A percentile compares a stretch with the other conserved stretches of the same genome.
phyloP scores from a whole-genome alignment of 2,888 invertebrate species.

The Linnaemya tessellans region DNA sequence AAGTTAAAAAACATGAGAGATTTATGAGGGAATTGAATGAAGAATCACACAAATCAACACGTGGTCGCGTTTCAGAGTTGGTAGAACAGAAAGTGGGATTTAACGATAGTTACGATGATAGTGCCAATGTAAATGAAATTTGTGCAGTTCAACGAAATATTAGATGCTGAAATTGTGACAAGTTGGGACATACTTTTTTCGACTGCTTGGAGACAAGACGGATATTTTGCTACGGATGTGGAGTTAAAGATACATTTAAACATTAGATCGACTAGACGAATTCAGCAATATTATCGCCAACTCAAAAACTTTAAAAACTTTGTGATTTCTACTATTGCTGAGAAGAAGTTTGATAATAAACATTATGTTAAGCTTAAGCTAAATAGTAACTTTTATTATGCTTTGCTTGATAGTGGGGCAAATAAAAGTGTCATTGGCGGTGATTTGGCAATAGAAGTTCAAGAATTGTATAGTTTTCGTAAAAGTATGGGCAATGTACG shows the following conservation, averaged over 20 bases:
- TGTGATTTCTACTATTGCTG: background rate
- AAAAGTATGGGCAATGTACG: too few species aligned
- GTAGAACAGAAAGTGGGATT: background rate
- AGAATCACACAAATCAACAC: too few species aligned
- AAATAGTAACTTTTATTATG: background rate
- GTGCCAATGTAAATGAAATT: too few species aligned
- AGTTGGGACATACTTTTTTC: background rate
- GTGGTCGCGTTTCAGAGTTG: background rate
- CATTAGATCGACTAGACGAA: background rate
- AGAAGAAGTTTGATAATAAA: background rate
- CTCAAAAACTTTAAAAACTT: background rate
- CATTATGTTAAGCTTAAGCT: background rate
- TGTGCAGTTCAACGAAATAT: background rate
- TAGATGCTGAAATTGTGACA: slow-evolving; percentile 7
- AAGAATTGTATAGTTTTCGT: too few species aligned
- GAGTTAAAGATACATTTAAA: background rate
- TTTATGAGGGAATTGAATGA: background rate
- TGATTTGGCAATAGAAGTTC: too few species aligned
- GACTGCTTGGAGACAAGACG: slow-evolving; percentile 3
- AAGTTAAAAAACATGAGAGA: background rate
- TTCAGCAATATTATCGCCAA: background rate
- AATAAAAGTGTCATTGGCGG: too few species aligned
- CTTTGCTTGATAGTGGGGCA: too few species aligned
- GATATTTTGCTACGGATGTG: slow-evolving; percentile 11
- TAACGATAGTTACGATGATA: background rate